Base-by-base conservation (phyloP, 2,888 invertebrate species). In the Reticulitermes lucifugus region DNA sequence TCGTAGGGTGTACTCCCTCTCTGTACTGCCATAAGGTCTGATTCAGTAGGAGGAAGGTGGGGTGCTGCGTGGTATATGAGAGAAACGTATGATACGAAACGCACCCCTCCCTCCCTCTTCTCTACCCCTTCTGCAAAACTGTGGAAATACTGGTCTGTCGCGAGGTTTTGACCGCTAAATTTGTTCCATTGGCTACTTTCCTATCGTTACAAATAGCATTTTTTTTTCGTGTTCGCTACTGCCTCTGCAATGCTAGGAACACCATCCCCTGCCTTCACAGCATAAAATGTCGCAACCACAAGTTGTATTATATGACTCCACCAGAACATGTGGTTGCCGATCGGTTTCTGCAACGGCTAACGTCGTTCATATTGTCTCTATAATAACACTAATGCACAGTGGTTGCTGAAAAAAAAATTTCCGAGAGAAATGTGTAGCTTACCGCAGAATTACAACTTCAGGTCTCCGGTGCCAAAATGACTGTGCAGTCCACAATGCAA, bases 201-300 rank as follows among this genome's bases (percentile, higher is more conserved):
- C 84, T 84, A 79, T 70, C 79, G 79, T 60, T 84, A 71, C 70
- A 82, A 70, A 82, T 71, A 70, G 82, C 70, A 70, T n/a, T 81
- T 9, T 12, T 35, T 80, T 80, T 59, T 43, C 46, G 77, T 77
- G 77, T 35, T n/a, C 9, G 43, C 60, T 29, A 29, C 29, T 55
- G 25, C 46, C 75, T 55, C 43, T 73, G 73, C 59, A 55, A 55
- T 70, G 35, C 55, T 73, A 46, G 82, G 10, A 82, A 41, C n/a
- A 18, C 55, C 60, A 41, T 35, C 79, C 77, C 10, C 35, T 21
- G 59, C 55, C 22, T 22, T 71, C 75, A 43, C 29, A 73, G 79
- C 84, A 86, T 86, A 84, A 86, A 86, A 84, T 86, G 84, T 86
- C 71, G 84, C 79, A 55, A 84, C 86, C 86, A 83, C 86, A 84